Evolutionary conservation across 2,113 vertebrate genomes (phyloP).

Genomic region (Sorex fumeus): DNA sequence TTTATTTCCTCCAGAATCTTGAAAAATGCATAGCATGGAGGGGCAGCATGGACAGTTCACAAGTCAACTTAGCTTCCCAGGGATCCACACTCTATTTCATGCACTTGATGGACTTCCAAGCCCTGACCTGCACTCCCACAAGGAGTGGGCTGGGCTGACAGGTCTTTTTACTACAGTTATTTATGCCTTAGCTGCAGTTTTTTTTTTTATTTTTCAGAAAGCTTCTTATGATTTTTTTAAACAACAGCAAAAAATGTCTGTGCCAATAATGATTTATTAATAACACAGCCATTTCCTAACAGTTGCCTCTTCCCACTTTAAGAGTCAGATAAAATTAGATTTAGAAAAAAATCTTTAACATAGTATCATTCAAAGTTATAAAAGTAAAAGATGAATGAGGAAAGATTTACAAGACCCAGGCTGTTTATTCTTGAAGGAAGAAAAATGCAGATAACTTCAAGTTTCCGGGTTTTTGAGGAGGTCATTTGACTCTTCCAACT

Average conservation of each 20-base stretch:
- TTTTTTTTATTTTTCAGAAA: background rate
- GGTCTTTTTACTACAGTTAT: conserved; percentile 33
- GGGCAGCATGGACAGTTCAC: conserved; percentile 23
- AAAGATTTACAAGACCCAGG: conserved; percentile 7
- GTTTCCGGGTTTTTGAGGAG: conserved; percentile 46
- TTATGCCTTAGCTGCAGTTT: conserved; percentile 1
- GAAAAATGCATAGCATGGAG: background rate
- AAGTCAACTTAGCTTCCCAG: background rate
- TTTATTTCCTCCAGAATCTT: conserved; percentile 26
- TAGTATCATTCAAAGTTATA: conserved; percentile 19
- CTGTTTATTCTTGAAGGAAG: conserved; percentile 56
- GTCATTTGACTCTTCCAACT: background rate
- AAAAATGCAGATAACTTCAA: background rate
- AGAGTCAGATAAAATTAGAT: conserved; percentile 4
- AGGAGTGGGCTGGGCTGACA: background rate
- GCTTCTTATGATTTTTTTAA: background rate
- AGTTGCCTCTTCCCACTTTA: background rate
- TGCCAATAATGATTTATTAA: background rate
- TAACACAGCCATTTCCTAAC: background rate
- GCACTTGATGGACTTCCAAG: background rate
- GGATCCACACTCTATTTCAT: no score
- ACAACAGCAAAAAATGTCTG: background rate
- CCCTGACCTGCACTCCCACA: background rate
- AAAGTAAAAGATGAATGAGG: conserved; percentile 26
- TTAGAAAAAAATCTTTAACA: conserved; percentile 6